Percentiles rank a stretch among this genome's conserved stretches.
These are phyloP conservation scores for Papilio dardanus DNA, from an alignment of 1,140 invertebrate genomes.

Conservation along the genomic window DNA sequence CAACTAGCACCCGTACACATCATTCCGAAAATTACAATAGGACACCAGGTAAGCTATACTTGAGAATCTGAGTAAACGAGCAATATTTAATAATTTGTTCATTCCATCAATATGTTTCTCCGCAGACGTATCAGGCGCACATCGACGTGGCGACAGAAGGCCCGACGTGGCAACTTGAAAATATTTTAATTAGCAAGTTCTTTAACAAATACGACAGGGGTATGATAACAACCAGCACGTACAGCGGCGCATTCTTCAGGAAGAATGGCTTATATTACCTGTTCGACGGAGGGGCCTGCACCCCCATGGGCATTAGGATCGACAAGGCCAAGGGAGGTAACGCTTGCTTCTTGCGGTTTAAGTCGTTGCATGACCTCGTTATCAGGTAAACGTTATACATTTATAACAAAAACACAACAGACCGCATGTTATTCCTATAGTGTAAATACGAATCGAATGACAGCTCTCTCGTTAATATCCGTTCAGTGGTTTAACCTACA, in stretches of 20 bases:
- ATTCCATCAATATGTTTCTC: slow-evolving; percentile 35
- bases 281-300: slow-evolving; percentile 78
- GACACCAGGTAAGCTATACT: slow-evolving; percentile 65
- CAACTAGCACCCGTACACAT: slow-evolving; percentile 69
- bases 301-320: slow-evolving; percentile 79
- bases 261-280: slow-evolving; percentile 80
- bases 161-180: slow-evolving; percentile 70
- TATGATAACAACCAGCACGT: slow-evolving; percentile 79
- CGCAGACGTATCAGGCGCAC: slow-evolving; percentile 67
- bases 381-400: slow-evolving; percentile 52
- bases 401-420: not conserved
- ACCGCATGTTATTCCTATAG: too few relatives aligned
- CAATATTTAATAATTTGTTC: not conserved
- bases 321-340: slow-evolving; percentile 61
- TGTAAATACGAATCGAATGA: too few relatives aligned
- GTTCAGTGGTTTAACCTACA: too few relatives aligned
- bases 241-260: slow-evolving; percentile 80
- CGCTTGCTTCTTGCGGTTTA: slow-evolving; percentile 79
- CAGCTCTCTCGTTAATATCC: too few relatives aligned
- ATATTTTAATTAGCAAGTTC: slow-evolving; percentile 59
- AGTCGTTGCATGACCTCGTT: slow-evolving; percentile 68
- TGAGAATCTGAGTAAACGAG: not conserved
- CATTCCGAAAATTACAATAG: slow-evolving; percentile 75
- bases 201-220: slow-evolving; percentile 76
- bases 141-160: slow-evolving; percentile 72